Evolutionary conservation across 2,797 vertebrate species (phyloP).

Genomic region (Tokudaia tokunoshimensis): DNA sequence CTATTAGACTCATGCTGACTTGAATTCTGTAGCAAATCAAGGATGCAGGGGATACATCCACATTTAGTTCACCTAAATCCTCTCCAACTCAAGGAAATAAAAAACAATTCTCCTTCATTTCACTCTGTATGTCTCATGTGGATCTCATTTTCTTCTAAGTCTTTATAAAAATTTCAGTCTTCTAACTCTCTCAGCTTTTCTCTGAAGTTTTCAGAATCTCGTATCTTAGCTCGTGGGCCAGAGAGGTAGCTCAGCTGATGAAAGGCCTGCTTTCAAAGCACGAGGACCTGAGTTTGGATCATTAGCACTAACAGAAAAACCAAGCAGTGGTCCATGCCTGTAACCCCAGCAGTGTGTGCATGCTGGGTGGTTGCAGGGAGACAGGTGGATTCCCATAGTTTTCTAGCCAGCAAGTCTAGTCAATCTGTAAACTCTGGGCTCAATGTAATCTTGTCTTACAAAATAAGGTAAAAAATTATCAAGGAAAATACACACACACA

Average conservation of each 20-base stretch:
- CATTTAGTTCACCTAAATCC: neutral
- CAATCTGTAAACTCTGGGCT: neutral
- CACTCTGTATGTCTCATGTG: neutral
- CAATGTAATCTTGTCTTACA: neutral
- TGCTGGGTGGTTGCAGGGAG: too few species aligned
- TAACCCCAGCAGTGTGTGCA: neutral
- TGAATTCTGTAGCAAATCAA: neutral
- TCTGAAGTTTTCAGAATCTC: neutral
- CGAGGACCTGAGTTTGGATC: neutral
- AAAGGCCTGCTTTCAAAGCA: neutral
- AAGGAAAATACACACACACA: neutral
- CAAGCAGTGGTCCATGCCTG: neutral
- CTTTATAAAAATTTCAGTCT: neutral
- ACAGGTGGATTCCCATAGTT: neutral
- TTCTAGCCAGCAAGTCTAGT: neutral
- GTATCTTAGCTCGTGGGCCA: neutral
- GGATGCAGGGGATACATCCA: neutral
- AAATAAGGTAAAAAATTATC: neutral
- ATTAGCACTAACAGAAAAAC: neutral
- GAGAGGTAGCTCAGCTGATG: neutral
- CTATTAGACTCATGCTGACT: neutral
- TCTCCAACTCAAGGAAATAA: neutral
- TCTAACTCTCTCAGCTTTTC: constrained; percentile 12
- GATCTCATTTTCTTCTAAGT: neutral
- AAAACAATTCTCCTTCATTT: neutral